Evolutionary conservation across 2,113 vertebrate genomes (phyloP).

Genomic region (Recurvirostra avosetta): DNA sequence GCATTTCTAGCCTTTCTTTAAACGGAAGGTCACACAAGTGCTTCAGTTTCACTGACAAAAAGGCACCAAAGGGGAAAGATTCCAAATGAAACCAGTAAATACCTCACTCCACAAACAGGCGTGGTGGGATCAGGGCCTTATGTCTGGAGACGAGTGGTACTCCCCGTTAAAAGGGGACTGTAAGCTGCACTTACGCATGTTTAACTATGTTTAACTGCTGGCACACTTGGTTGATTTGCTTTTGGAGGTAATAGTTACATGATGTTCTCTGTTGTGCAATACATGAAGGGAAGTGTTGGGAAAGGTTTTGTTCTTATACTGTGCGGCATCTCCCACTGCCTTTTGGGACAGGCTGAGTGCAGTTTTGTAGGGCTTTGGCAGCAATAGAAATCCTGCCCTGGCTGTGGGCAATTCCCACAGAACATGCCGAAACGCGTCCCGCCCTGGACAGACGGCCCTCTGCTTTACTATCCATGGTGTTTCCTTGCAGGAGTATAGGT

Average conservation of each 20-base stretch:
- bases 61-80: neutral
- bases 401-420: neutral
- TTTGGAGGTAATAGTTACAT: neutral
- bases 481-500: neutral
- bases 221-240: neutral
- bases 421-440: neutral
- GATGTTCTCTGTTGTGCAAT: neutral
- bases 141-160: neutral
- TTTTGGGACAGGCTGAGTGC: neutral
- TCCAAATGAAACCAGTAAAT: neutral
- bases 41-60: neutral
- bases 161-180: neutral
- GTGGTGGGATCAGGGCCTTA: neutral
- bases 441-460: neutral
- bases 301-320: neutral
- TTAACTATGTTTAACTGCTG: neutral
- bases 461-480: neutral
- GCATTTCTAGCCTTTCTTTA: neutral
- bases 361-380: neutral
- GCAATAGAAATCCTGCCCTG: neutral
- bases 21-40: neutral
- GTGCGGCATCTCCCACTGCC: neutral
- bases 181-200: fast-evolving
- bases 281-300: neutral
- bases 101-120: neutral